These are phyloP conservation scores for Ploceus nigricollis DNA, from an alignment of 2,113 vertebrate species.

Conservation along the genomic window DNA sequence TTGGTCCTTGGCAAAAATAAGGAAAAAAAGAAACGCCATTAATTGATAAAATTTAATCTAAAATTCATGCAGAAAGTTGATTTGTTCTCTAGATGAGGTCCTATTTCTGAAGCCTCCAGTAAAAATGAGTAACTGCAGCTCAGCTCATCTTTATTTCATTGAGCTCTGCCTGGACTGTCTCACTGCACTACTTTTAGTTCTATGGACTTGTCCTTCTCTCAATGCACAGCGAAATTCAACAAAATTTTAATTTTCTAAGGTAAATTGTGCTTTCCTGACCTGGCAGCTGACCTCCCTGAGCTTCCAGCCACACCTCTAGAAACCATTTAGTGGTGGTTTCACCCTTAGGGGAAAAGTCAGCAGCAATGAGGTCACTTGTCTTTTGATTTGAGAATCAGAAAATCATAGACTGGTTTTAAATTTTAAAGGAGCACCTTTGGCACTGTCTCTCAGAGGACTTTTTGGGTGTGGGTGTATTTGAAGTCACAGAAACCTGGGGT, in stretches of 20 bases:
- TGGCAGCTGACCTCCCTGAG: not conserved
- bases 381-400: not conserved
- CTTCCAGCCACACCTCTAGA: not conserved
- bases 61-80: conserved; percentile 7
- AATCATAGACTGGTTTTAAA: not conserved
- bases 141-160: conserved; percentile 48
- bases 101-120: conserved; percentile 2
- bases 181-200: not conserved
- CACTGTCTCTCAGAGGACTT: not conserved
- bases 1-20: not conserved
- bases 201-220: not conserved
- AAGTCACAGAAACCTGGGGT: not conserved
- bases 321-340: not conserved
- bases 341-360: not conserved
- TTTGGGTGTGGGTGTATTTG: not conserved
- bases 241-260: not conserved
- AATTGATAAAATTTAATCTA: conserved; percentile 33
- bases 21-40: not conserved
- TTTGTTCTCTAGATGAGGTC: not conserved
- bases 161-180: not conserved
- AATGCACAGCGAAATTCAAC: not conserved
- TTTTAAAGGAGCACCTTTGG: not conserved
- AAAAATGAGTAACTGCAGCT: not conserved
- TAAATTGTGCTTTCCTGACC: not conserved
- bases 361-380: not conserved